Conservation (phyloP, 2,113 vertebrate species). For the Mormoops blainvillei region DNA sequence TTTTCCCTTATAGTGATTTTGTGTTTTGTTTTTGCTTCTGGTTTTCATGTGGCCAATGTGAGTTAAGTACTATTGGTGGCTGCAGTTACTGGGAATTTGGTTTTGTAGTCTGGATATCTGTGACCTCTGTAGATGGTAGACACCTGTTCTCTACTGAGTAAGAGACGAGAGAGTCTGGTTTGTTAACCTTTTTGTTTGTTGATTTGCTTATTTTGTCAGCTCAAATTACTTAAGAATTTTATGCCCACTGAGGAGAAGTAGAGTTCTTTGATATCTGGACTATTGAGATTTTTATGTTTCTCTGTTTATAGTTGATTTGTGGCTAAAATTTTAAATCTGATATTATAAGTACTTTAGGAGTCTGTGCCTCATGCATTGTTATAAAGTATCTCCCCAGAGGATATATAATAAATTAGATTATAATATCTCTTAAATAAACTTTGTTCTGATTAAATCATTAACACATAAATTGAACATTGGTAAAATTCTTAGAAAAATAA, state of each 20-base stretch:
- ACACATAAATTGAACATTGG: not conserved
- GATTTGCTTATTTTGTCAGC: not conserved
- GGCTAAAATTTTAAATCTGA: not conserved
- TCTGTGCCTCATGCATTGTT: not conserved
- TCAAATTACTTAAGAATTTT: not conserved
- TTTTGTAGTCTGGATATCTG: not conserved
- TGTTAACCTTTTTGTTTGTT: not conserved
- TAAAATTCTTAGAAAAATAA: not conserved
- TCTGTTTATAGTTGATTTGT: not conserved
- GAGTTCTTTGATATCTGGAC: not conserved
- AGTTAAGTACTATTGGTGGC: not conserved
- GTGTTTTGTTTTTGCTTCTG: not conserved
- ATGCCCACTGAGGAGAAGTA: not conserved
- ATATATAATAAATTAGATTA: not conserved
- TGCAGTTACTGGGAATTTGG: not conserved
- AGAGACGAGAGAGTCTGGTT: not conserved
- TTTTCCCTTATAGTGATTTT: not conserved
- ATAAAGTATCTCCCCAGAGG: not conserved
- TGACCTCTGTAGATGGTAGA: not conserved
- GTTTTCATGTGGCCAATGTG: not conserved
- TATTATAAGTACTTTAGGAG: not conserved
- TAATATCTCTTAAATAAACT: not conserved
- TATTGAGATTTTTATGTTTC: not conserved
- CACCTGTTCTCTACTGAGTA: not conserved
- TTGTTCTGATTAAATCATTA: not conserved